Evolutionary conservation across 2,113 vertebrate species (phyloP), one percentile per base, ranked within the genome.

Genomic region (Leptodactylus fuscus): DNA sequence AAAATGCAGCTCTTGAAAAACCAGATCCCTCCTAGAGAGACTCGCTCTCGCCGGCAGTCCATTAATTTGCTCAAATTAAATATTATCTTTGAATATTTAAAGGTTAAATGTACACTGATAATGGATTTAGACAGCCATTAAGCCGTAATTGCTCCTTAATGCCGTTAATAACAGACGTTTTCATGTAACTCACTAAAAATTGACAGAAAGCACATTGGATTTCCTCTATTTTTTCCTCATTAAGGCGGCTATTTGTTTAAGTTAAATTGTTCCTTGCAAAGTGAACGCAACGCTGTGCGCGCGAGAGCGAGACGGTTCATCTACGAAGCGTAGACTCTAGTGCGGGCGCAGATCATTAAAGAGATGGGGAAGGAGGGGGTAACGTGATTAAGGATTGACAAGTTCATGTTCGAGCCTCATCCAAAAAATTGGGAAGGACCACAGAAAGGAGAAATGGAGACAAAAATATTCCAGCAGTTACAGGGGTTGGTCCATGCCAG

Each of bases 81-180:
- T 95, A 95, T 96, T 95, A 96, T 96, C 94, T 95, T 97, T 95
- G 96, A 97, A 96, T 97, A 97, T 97, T 97, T 95, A 96, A 94
- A 96, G 96, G 96, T 96, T 96, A 96, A 95, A 95, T 94, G 96
- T 94, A 96, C 94, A 94, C 94, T 89, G 94, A 95, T 97, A 97
- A 97, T 97, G 95, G 93, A 93, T 96, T 96, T 94, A 94, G 95
- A 95, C 94, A 95, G 94, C 94, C 96, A 97, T 97, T 96, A 97
- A 93, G 95, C 93, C 91, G 90, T 97, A 96, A 97, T 97, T 96
- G 94, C 94, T 96, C 94, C 96, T 93, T 96, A 95, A 96, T 95
- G 95, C 90, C 94, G 95, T 96, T 96, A 96, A 94, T 94, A 91
- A 92, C 91, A 94, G 95, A 95, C 94, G 91, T 95, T 86, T 95